Evolutionary conservation across 2,888 invertebrate genomes (phyloP).

Genomic region (Drosophila nr. medialis): DNA sequence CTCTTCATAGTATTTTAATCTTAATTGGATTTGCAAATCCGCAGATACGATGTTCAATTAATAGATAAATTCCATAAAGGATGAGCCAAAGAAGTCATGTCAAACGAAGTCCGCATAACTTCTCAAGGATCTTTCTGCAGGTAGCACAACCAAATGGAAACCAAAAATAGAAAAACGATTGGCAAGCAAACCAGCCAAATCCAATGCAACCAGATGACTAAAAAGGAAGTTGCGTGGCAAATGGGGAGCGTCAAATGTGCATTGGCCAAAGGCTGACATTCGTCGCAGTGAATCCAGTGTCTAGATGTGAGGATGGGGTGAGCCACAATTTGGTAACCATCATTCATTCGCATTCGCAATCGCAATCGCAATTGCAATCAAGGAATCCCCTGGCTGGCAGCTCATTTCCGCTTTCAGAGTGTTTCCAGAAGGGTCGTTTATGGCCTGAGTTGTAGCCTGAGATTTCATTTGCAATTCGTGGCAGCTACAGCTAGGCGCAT

Average conservation of each 20-base stretch:
- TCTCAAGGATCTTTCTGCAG: not conserved
- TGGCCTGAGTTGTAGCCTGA: not conserved
- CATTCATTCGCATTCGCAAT: slow-evolving; percentile 6
- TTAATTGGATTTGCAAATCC: not conserved
- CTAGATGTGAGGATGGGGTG: not conserved
- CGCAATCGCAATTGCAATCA: slow-evolving; percentile 41
- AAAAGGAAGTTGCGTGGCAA: not conserved
- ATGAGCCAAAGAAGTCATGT: not conserved
- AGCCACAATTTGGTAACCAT: slow-evolving; percentile 11
- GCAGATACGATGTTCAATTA: not conserved
- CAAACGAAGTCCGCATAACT: not conserved
- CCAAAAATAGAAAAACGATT: slow-evolving; percentile 19
- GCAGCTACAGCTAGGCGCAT: slow-evolving; percentile 7
- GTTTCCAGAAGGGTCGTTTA: slow-evolving; percentile 32
- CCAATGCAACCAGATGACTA: not conserved
- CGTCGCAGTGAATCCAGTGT: slow-evolving; percentile 9
- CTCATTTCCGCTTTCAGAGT: slow-evolving; percentile 66
- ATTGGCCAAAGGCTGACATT: slow-evolving; percentile 1
- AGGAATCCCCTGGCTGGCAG: slow-evolving; percentile 46
- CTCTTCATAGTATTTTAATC: not conserved
- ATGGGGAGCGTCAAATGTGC: slow-evolving; percentile 1
- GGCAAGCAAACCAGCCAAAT: not conserved
- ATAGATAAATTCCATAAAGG: not conserved
- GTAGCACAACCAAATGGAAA: not conserved
- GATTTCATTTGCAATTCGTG: slow-evolving; percentile 56